Evolutionary conservation across 2,888 invertebrate genomes (phyloP).

Genomic region (Drosophila rellima): DNA sequence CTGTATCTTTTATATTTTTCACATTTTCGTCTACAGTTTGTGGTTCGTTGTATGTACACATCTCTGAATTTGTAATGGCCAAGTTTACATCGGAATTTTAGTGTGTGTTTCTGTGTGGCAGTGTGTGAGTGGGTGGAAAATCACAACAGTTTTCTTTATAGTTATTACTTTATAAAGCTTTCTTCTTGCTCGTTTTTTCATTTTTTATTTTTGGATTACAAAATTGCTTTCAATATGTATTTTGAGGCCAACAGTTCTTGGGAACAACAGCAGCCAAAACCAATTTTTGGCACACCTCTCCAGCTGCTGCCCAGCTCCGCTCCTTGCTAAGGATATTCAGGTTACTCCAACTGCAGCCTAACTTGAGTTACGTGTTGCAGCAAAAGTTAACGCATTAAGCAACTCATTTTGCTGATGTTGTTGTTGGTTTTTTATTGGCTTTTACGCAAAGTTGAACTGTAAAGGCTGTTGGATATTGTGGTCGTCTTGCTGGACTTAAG

Average conservation of each 20-base stretch:
- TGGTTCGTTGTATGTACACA: slow-evolving; percentile 30
- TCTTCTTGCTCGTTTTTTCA: slow-evolving; percentile 31
- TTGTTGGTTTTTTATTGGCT: slow-evolving; percentile 45
- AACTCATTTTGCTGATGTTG: slow-evolving; percentile 53
- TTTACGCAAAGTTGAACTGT: slow-evolving; percentile 41
- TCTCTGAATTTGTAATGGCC: slow-evolving; percentile 32
- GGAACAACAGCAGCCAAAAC: slow-evolving; percentile 44
- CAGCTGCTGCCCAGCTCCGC: slow-evolving; percentile 30
- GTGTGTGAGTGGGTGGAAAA: slow-evolving; percentile 46
- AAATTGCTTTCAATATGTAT: slow-evolving; percentile 77
- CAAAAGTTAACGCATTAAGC: slow-evolving; percentile 79
- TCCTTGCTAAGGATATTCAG: slow-evolving; percentile 23
- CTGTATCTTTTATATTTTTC: slow-evolving; percentile 29
- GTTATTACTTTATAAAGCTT: slow-evolving; percentile 78
- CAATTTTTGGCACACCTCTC: slow-evolving; percentile 68
- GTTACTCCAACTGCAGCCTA: slow-evolving; percentile 63
- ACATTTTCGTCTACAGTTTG: slow-evolving; percentile 42
- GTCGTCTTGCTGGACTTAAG: slow-evolving; percentile 7
- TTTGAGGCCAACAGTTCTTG: slow-evolving; percentile 45
- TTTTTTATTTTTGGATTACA: slow-evolving; percentile 65
- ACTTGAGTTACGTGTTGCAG: slow-evolving; percentile 78
- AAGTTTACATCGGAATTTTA: slow-evolving; percentile 42
- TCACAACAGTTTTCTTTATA: slow-evolving; percentile 76
- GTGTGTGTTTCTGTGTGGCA: slow-evolving; percentile 7
- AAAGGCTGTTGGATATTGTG: slow-evolving; percentile 26